These are phyloP conservation scores for Mycteria americana DNA, from an alignment of 2,797 vertebrate species.

Conservation along the genomic window DNA sequence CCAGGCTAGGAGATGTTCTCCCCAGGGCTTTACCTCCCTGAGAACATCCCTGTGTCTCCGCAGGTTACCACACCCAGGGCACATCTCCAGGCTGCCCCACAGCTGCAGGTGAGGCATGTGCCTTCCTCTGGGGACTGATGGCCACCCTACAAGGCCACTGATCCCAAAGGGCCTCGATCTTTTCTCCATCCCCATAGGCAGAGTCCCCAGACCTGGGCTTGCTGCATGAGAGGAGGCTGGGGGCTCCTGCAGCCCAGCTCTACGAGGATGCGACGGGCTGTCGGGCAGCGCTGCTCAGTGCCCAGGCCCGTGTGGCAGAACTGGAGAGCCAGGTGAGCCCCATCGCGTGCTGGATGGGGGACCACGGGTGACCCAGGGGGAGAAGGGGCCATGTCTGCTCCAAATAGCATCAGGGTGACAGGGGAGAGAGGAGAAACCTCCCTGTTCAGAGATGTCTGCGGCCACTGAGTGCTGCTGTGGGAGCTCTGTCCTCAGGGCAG, in stretches of 20 bases:
- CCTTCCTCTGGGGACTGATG: no score
- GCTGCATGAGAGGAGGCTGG: slow-evolving; percentile 39
- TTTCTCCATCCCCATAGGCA: slow-evolving; percentile 14
- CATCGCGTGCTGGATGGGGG: background rate
- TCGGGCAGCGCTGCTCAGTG: slow-evolving; percentile 64
- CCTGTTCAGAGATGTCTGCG: background rate
- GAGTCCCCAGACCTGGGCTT: slow-evolving; percentile 57
- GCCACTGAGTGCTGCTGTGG: background rate
- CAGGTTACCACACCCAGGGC: background rate
- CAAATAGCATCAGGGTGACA: no score
- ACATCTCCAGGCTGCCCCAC: background rate
- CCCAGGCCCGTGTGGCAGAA: slow-evolving; percentile 79
- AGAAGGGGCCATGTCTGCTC: background rate
- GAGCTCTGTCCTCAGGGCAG: background rate
- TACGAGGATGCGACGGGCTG: background rate
- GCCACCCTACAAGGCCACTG: background rate
- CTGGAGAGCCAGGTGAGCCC: slow-evolving; percentile 85
- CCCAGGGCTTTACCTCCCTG: background rate
- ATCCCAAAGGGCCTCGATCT: background rate
- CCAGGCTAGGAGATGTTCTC: background rate
- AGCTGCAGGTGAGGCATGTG: background rate
- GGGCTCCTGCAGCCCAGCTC: slow-evolving; percentile 34
- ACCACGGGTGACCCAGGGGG: background rate
- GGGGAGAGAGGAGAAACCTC: background rate
- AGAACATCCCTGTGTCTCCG: background rate